These are phyloP conservation scores for Protobothrops mucrosquamatus DNA, from an alignment of 2,113 vertebrate species.

Conservation along the genomic window DNA sequence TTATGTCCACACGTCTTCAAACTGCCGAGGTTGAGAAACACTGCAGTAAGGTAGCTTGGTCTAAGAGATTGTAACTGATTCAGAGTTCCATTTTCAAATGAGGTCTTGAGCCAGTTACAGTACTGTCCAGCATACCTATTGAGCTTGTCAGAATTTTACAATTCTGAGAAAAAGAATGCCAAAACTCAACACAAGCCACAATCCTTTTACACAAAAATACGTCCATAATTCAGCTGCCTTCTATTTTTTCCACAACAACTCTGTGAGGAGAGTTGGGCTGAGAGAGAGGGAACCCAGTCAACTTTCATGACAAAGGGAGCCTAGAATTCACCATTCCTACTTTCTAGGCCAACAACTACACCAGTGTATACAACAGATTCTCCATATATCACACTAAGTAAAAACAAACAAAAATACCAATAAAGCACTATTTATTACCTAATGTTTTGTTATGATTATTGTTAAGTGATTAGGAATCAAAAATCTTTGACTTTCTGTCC, in stretches of 20 bases:
- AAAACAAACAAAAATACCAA: neutral
- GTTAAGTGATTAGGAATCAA: neutral
- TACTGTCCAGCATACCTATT: neutral
- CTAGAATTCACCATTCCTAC: neutral
- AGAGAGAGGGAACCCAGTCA: neutral
- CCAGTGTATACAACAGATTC: neutral
- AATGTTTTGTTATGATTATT: neutral
- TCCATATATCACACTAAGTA: neutral
- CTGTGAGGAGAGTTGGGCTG: neutral
- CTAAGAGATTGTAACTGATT: neutral
- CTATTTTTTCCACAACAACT: neutral
- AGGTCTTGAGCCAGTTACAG: neutral
- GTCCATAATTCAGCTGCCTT: neutral
- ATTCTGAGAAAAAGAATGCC: neutral
- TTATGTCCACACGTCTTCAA: neutral
- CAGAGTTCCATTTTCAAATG: neutral
- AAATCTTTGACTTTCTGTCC: neutral
- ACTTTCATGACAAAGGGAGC: neutral
- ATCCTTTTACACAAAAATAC: neutral
- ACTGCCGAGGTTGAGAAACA: no score
- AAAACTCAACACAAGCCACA: neutral
- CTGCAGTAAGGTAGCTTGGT: neutral
- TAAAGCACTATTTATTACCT: neutral
- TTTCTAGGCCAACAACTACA: neutral
- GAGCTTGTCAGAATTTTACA: neutral